Base-by-base conservation (phyloP, 2,888 invertebrate genomes). In the Didymodactylos carnosus region DNA sequence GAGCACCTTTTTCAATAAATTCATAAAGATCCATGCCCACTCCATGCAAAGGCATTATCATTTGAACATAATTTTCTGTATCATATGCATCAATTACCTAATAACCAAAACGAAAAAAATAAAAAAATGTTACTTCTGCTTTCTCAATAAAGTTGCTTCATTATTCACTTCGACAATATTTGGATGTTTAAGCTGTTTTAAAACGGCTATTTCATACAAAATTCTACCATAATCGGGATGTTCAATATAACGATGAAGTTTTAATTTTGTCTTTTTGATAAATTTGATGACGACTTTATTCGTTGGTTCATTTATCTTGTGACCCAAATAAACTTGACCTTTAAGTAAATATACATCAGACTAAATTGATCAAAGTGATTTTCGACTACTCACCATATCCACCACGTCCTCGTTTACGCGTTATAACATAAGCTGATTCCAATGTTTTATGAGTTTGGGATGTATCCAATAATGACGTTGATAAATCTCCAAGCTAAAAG, bases 21-120 rank as follows among this genome's bases (percentile, higher is more conserved):
- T 89, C 89, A 82, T 89, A 89, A 76, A 89, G 82, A 80, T 90
- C 89, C 88, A 89, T 89, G 2, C 89, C 89, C 14, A 87, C 87
- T 40, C 89, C 89, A 80, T 89, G 88, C 78, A 88, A 88, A 81
- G 89, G 88, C 89, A 90, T 90, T 71, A 90, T 88, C 86, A 90
- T 85, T 71, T 74, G 74, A 39, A 74, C 53, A 46, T 74, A 69
- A n/a, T 74, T 62, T 11, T 62, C 62, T 19, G 62, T 62, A 62
- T 62, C 62, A 5, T 35, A 62, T 62, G 62, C 62, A 35, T 62
- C 62, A 7, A 62, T n/a, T 27, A 62, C 35, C 62, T 62, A 19
- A 62, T n/a, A 11, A 35, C 16, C 41, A 16, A 13, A 16, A 41
- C 5, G 41, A 41, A 41, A 41, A 41, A 8, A 43, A n/a, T n/a